These are phyloP conservation scores for Campoplex capitator DNA, from an alignment of 2,888 invertebrate species.

Conservation along the genomic window DNA sequence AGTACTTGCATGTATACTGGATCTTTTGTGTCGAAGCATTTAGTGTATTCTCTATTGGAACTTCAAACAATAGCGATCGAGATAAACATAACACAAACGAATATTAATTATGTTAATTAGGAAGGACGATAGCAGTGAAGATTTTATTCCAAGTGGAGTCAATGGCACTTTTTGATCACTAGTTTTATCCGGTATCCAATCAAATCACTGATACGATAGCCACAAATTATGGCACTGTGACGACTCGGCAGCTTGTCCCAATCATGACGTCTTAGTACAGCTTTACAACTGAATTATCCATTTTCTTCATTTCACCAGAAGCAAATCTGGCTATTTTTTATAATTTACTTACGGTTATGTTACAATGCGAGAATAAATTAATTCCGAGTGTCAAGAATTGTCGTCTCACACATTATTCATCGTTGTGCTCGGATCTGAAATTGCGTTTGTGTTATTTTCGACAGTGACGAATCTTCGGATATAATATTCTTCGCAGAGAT, in stretches of 20 bases:
- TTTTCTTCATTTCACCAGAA: background rate
- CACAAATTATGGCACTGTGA: no score
- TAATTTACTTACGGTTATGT: background rate
- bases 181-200: background rate
- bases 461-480: background rate
- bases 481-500: background rate
- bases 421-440: no score
- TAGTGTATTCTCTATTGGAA: background rate
- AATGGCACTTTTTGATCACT: background rate
- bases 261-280: background rate
- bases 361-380: background rate
- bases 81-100: background rate
- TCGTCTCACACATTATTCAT: no score
- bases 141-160: background rate
- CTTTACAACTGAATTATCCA: background rate
- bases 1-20: background rate
- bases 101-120: background rate
- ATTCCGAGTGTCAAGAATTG: no score
- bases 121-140: background rate
- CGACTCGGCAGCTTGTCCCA: no score
- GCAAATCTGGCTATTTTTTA: background rate
- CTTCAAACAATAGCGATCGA: background rate
- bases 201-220: no score
- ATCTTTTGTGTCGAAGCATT: background rate
- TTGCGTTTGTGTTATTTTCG: no score